Conservation (phyloP, 2,113 vertebrate genomes). For the Nicator chloris region DNA sequence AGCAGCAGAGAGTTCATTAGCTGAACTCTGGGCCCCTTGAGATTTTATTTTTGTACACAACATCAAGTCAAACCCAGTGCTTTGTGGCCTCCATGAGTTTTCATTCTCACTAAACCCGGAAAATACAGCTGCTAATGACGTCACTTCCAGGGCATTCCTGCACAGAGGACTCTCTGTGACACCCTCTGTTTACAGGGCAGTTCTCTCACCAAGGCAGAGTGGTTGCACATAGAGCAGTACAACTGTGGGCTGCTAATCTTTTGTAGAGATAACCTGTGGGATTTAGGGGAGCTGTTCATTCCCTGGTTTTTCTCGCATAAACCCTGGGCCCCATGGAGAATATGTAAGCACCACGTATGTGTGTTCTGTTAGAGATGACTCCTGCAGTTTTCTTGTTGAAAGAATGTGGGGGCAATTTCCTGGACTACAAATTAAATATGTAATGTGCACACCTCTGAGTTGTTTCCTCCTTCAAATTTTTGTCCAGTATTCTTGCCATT, state of each 20-base stretch:
- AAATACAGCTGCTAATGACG: not conserved
- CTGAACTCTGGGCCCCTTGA: not conserved
- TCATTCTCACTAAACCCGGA: not conserved
- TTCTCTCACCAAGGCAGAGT: not conserved
- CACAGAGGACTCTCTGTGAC: not conserved
- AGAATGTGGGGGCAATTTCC: not conserved
- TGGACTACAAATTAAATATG: not conserved
- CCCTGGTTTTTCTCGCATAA: not conserved
- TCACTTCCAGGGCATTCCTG: not conserved
- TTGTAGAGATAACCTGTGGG: not conserved
- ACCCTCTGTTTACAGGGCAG: not conserved
- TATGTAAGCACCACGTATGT: not conserved
- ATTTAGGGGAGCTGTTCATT: not conserved
- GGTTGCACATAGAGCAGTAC: not conserved
- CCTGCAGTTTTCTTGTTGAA: not conserved
- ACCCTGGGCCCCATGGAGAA: not conserved
- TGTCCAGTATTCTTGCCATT: not conserved
- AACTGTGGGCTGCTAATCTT: not conserved
- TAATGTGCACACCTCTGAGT: not conserved
- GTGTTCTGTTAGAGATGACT: not conserved
- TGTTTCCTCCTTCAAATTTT: not conserved
- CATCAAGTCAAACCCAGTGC: not conserved
- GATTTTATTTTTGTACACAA: not conserved
- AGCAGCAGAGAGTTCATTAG: not conserved
- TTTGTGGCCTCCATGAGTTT: not conserved